Evolutionary conservation across 2,113 vertebrate species (phyloP), one percentile per base, ranked within the genome.

Genomic region (Acrocephalus arundinaceus): DNA sequence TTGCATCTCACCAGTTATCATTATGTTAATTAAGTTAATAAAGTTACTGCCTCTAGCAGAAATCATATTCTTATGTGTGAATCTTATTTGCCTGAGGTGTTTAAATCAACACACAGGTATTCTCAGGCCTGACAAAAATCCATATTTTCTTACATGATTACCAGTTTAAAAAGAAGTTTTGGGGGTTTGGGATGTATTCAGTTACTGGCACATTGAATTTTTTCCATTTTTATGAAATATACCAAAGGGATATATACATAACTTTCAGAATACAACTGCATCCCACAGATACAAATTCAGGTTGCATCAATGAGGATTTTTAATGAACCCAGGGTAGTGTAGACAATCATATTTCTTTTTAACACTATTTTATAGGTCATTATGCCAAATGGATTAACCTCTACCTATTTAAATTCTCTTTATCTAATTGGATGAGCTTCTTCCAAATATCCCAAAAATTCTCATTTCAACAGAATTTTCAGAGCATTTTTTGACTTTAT

Each of bases 21-120:
- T 84, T 90, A 97, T 92, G 95, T 78, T 95, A 97, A 97, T 96
- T 86, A 85, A 61, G 48, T 74, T 92, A 93, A 96, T 93, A 94
- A 96, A 87, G 7, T 91, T 96, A 54, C 45, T 81, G 86, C 81
- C 65, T 66, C 52, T 48, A 78, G 87, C 57, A 72, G 63, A 82
- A 92, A 91, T 88, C 33, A 14, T 86, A 93, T 86, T 88, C 52
- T 80, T 93, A 65, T 58, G 51, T 55, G 33, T 74, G 65, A 49
- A 73, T 52, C 62, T 65, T 92, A 90, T 84, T 96, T 76, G 73
- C 81, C 68, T 87, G 58, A 66, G 68, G 78, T 75, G 31, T 84
- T 94, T 71, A 59, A 93, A 92, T 78, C 61, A 87, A 88, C 45
- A 62, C 37, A 72, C 12, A 67, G 71, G 79, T 88, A 49, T 84